phyloP scores from a whole-genome alignment of 2,888 invertebrate genomes.

The Portevinia maculata region DNA sequence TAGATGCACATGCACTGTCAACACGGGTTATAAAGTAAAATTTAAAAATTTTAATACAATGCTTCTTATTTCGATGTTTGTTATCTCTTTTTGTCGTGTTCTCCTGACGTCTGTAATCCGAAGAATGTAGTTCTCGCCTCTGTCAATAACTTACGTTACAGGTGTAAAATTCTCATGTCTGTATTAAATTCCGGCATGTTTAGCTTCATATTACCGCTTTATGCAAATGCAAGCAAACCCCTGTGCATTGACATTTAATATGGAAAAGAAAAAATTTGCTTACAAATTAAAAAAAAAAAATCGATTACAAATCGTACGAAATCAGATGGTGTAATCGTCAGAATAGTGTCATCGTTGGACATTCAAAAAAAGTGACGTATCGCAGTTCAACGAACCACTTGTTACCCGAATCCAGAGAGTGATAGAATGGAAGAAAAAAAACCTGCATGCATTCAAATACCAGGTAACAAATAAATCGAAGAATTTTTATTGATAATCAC shows the following conservation, averaged over 20 bases:
- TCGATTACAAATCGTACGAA: constrained; percentile 56
- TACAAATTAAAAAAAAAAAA: constrained; percentile 55
- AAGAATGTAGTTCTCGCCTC: neutral
- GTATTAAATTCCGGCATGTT: constrained; percentile 54
- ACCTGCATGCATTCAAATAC: constrained; percentile 66
- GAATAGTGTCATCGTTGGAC: constrained; percentile 65
- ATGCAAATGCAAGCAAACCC: constrained; percentile 49
- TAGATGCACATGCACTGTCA: neutral
- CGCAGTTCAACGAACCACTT: constrained; percentile 71
- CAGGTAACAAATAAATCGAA: constrained; percentile 68
- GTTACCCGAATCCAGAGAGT: constrained; percentile 62
- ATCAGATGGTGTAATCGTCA: constrained; percentile 66
- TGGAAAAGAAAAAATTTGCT: constrained; percentile 19
- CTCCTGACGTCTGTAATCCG: neutral
- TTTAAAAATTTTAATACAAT: constrained; percentile 19
- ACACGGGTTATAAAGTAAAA: neutral
- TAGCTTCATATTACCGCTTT: constrained; percentile 53
- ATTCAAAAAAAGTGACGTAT: constrained; percentile 65
- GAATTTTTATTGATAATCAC: constrained; percentile 72
- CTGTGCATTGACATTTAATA: constrained; percentile 60
- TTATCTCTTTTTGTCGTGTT: neutral
- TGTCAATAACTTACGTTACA: constrained; percentile 17
- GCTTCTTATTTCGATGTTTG: constrained; percentile 6
- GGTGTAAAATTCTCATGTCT: constrained; percentile 39
- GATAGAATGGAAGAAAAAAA: constrained; percentile 6